Percentiles rank a stretch among this genome's conserved stretches.
Evolutionary conservation across 2,888 invertebrate species (phyloP).

Genomic region (Pyrgus malvae): DNA sequence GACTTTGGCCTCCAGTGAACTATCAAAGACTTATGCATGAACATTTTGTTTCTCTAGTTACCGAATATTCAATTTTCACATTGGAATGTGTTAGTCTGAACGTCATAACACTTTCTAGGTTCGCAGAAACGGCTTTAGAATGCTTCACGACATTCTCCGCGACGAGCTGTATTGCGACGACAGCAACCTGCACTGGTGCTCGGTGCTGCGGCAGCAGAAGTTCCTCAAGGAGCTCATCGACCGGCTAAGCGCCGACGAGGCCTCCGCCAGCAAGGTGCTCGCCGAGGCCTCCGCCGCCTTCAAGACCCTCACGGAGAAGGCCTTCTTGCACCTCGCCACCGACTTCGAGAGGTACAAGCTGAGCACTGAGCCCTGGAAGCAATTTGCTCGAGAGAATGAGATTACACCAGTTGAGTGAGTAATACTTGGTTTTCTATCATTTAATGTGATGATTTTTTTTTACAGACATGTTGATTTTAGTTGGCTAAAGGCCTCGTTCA

Average conservation of each 20-base stretch:
- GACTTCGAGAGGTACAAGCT: slow-evolving; percentile 84
- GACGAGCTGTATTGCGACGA: slow-evolving; percentile 75
- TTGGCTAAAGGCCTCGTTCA: too few relatives aligned
- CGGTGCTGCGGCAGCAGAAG: slow-evolving; percentile 88
- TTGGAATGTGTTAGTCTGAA: too few relatives aligned
- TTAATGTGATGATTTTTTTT: not conserved
- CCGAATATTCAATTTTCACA: too few relatives aligned
- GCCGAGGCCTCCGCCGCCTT: slow-evolving; percentile 82
- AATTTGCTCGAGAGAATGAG: slow-evolving; percentile 55
- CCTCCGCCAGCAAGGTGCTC: slow-evolving; percentile 67
- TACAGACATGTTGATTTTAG: too few relatives aligned
- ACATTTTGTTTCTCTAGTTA: too few relatives aligned
- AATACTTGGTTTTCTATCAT: not conserved
- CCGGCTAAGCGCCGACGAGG: slow-evolving; percentile 76
- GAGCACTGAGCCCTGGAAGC: slow-evolving; percentile 79
- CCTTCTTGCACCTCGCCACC: slow-evolving; percentile 87
- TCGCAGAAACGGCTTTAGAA: slow-evolving; percentile 83
- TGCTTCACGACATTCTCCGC: slow-evolving; percentile 77
- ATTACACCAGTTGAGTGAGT: slow-evolving; percentile 51
- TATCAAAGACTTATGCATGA: too few relatives aligned
- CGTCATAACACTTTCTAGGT: too few relatives aligned
- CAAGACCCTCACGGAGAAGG: slow-evolving; percentile 78
- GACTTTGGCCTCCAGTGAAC: too few relatives aligned
- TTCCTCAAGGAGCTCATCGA: slow-evolving; percentile 87
- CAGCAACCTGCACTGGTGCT: slow-evolving; percentile 87